These are phyloP conservation scores for Ophthalmolycus amberensis DNA, from an alignment of 2,113 vertebrate species.

Conservation along the genomic window DNA sequence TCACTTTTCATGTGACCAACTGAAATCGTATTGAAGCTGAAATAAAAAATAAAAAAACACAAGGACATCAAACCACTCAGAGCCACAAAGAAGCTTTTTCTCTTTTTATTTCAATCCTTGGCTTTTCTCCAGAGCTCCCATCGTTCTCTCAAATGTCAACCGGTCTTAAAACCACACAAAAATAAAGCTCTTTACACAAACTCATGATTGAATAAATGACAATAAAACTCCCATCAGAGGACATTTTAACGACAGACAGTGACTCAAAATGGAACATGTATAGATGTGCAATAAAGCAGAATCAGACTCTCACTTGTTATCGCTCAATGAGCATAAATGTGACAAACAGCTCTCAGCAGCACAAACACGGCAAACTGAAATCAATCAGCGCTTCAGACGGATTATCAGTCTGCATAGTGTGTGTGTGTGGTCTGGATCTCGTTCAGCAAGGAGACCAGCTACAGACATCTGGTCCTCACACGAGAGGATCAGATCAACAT, in stretches of 20 bases:
- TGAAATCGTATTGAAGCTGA: background rate
- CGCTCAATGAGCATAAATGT: constrained; percentile 32
- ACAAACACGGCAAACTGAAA: constrained; percentile 44
- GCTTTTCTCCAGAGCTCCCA: background rate
- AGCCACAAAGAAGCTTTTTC: constrained; percentile 3
- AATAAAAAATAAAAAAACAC: background rate
- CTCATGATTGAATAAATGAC: constrained; percentile 23
- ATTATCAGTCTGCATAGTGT: background rate
- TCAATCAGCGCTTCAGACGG: constrained; percentile 24
- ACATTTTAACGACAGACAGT: background rate
- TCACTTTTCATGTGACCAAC: background rate
- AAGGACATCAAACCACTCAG: background rate
- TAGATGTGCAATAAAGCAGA: background rate
- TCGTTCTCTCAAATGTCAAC: constrained; percentile 1
- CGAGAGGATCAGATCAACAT: too few relatives aligned
- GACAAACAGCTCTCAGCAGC: constrained; percentile 23
- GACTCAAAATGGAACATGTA: constrained; percentile 7
- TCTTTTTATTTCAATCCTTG: background rate
- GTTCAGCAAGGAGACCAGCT: constrained; percentile 4
- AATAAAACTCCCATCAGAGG: constrained; percentile 3
- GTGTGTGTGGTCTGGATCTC: background rate
- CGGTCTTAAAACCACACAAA: constrained; percentile 13
- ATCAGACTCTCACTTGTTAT: constrained; percentile 25
- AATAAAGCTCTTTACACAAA: constrained; percentile 20
- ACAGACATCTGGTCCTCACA: background rate